phyloP scores from a whole-genome alignment of 2,888 invertebrate species.

The Hermodice carunculata region DNA sequence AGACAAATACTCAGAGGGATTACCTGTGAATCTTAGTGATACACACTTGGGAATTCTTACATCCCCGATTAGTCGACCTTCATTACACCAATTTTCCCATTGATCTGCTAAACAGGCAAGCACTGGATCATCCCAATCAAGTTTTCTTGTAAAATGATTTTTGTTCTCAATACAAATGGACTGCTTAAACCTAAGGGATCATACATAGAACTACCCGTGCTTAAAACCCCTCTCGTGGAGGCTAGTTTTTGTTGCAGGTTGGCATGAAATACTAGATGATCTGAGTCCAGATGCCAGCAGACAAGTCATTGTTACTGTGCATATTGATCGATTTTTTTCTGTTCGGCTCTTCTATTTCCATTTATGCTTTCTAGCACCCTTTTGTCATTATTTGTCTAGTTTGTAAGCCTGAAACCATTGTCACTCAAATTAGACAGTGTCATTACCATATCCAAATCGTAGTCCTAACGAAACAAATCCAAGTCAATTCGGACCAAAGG shows the following conservation, averaged over 20 bases:
- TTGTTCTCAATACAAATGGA: neutral
- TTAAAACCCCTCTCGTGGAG: neutral
- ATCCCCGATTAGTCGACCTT: neutral
- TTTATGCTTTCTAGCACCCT: neutral
- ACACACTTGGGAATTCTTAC: neutral
- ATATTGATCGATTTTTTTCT: too few species aligned
- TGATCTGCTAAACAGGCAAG: too few species aligned
- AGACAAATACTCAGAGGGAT: too few species aligned
- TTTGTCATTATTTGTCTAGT: neutral
- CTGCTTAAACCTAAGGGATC: neutral
- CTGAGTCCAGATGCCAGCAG: neutral
- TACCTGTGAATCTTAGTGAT: neutral
- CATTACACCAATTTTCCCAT: too few species aligned
- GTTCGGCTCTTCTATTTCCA: too few species aligned
- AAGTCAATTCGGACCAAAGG: too few species aligned
- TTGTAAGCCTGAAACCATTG: neutral
- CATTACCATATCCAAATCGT: too few species aligned
- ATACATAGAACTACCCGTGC: neutral
- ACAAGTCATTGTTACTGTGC: neutral
- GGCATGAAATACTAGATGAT: neutral
- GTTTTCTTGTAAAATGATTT: neutral
- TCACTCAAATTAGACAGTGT: too few species aligned
- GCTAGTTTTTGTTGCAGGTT: neutral
- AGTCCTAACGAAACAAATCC: too few species aligned
- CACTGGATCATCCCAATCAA: too few species aligned